These are phyloP conservation scores for Eulemur rubriventer DNA, from an alignment of 2,797 vertebrate genomes.

Conservation along the genomic window DNA sequence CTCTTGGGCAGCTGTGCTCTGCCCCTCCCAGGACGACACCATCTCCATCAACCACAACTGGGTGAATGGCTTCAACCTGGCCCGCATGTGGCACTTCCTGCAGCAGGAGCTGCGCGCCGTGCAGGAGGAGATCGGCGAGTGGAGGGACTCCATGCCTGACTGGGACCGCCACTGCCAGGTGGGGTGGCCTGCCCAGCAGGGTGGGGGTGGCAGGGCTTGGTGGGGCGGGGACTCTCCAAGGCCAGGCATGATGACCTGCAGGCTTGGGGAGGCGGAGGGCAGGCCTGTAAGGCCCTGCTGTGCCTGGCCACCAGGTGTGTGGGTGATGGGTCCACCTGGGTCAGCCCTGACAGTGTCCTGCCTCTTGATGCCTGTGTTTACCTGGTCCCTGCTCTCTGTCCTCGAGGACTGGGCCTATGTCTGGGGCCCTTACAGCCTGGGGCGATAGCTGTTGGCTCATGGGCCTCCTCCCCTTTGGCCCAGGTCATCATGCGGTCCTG, in stretches of 20 bases:
- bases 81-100: conserved; percentile 96
- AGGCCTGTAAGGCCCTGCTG: neutral
- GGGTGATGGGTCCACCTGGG: neutral
- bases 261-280: too few species aligned
- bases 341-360: accelerated
- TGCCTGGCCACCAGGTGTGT: neutral
- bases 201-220: too few species aligned
- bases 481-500: conserved; percentile 97
- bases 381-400: neutral
- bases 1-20: neutral
- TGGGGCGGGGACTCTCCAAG: neutral
- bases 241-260: too few species aligned
- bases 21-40: conserved; percentile 92
- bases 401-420: neutral
- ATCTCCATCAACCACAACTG: conserved; percentile 99
- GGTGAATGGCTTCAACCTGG: conserved; percentile 96
- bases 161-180: conserved; percentile 98
- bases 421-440: neutral
- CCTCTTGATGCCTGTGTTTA: neutral
- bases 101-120: conserved; percentile 93
- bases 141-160: conserved; percentile 92
- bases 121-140: conserved; percentile 92
- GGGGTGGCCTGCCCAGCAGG: neutral
- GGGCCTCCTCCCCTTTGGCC: neutral
- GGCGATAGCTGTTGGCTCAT: neutral